phyloP scores from a whole-genome alignment of 2,888 invertebrate genomes.

The Dasysyrphus albostriatus region DNA sequence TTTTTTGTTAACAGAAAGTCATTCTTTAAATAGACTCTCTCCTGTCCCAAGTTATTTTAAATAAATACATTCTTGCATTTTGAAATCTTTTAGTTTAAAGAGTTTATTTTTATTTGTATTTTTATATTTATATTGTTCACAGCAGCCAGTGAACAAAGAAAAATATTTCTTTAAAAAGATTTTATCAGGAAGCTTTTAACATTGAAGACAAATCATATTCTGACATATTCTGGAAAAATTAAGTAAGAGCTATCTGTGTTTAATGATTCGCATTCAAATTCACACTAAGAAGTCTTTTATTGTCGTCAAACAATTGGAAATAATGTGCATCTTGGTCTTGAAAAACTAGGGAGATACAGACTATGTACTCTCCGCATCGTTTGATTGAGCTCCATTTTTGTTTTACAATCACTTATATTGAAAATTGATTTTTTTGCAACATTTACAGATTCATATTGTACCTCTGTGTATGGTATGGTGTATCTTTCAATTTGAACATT shows the following conservation, averaged over 20 bases:
- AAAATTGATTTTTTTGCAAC: too few species aligned
- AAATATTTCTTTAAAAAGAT: background rate
- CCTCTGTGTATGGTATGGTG: too few species aligned
- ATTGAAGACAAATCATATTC: background rate
- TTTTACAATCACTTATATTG: too few species aligned
- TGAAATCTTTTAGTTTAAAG: background rate
- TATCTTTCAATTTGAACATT: too few species aligned
- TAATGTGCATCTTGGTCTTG: background rate
- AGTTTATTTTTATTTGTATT: background rate
- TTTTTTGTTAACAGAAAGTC: background rate
- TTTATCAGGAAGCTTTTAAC: slow-evolving; percentile 9
- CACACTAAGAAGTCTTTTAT: background rate
- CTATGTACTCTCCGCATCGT: background rate
- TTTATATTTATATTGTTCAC: background rate
- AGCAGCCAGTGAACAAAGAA: slow-evolving; percentile 1
- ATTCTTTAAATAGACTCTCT: slow-evolving; percentile 7
- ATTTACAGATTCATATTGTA: too few species aligned
- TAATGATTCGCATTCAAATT: background rate
- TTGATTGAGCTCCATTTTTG: background rate
- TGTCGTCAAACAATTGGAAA: background rate
- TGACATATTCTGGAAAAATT: slow-evolving; percentile 1
- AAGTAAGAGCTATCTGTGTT: background rate
- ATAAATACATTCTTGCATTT: slow-evolving; percentile 7
- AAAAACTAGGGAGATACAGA: background rate
- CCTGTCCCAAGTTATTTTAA: background rate